These are phyloP conservation scores for Plotosus lineatus DNA, from an alignment of 2,113 vertebrate species.

Conservation along the genomic window DNA sequence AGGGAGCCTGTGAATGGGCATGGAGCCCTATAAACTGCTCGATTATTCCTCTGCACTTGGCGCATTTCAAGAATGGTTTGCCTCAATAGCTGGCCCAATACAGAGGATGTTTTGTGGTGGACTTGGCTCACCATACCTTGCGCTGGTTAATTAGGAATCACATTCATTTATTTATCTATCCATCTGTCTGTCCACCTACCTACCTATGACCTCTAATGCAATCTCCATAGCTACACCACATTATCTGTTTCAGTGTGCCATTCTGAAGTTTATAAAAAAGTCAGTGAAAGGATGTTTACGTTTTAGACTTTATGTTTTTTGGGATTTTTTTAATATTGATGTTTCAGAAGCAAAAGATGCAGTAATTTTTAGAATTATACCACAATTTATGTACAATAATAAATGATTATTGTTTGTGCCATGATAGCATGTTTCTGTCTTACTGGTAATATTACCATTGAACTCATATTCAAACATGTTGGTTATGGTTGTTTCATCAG, in stretches of 20 bases:
- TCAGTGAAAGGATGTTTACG: background rate
- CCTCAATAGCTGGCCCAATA: slow-evolving; percentile 70
- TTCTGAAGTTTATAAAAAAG: background rate
- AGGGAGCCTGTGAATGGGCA: slow-evolving; percentile 73
- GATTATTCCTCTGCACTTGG: slow-evolving; percentile 73
- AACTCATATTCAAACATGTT: background rate
- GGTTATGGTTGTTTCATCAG: background rate
- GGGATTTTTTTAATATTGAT: no score
- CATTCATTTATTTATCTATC: slow-evolving; percentile 50
- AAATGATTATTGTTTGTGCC: background rate
- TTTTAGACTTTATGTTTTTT: background rate
- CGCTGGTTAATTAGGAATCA: slow-evolving; percentile 70
- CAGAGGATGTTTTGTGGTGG: slow-evolving; percentile 71
- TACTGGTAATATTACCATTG: background rate
- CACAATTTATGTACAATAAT: background rate
- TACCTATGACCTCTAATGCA: slow-evolving; percentile 25
- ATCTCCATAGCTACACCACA: background rate
- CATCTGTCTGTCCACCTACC: slow-evolving; percentile 39
- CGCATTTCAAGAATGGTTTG: slow-evolving; percentile 70
- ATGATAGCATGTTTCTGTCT: background rate
- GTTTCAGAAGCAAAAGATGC: background rate
- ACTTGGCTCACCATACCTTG: slow-evolving; percentile 67
- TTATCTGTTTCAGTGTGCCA: background rate
- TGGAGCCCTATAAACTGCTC: slow-evolving; percentile 73
- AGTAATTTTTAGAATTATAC: background rate